Base-by-base conservation (phyloP, 2,888 invertebrate genomes). In the Miltochrista miniata region DNA sequence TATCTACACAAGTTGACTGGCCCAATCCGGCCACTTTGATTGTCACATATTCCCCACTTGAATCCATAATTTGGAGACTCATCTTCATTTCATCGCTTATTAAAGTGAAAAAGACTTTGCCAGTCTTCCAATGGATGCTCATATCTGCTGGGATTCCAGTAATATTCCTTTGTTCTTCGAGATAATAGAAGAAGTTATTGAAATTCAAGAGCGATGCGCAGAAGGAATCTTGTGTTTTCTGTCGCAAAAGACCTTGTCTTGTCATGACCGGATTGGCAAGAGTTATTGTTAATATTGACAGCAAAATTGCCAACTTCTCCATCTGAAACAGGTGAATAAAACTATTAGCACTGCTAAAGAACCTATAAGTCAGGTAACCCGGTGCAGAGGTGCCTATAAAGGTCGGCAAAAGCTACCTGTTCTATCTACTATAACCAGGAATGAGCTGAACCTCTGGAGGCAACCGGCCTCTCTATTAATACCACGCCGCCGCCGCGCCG, bases 31-130 rank as follows among this genome's bases (percentile, higher is more conserved):
- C 77, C 0, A 87, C 83, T 83, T 85, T 86, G 3, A 91, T 84
- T 0, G 74, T 67, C 12, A 86, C 82, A 0, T 76, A 44, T 46
- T 87, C 85, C 0, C 85, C 85, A 24, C 80, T 83, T 0, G 81
- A 69, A n/a, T 74, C 75, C 38, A 89, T 37, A 0, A 85, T 65
- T 77, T 87, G 83, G 0, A 90, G 61, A 12, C 68, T 80, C 90
- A 91, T 90, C 40, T 84, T 86, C 87, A 89, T 86, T 64, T 86
- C 85, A 7, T 88, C 83, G 41, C 80, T 88, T 39, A 91, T 87
- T 0, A 87, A 63, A 0, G 91, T 90, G 44, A 83, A 91, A 51
- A 79, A 91, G 4, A 90, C 39, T 8, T 86, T 86, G 0, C 81
- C 85, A 0, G 89, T 85, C 48, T 86, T 85, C 89, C 89, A 91